Base-by-base conservation (phyloP, 2,113 vertebrate genomes). In the Aphelocoma coerulescens region DNA sequence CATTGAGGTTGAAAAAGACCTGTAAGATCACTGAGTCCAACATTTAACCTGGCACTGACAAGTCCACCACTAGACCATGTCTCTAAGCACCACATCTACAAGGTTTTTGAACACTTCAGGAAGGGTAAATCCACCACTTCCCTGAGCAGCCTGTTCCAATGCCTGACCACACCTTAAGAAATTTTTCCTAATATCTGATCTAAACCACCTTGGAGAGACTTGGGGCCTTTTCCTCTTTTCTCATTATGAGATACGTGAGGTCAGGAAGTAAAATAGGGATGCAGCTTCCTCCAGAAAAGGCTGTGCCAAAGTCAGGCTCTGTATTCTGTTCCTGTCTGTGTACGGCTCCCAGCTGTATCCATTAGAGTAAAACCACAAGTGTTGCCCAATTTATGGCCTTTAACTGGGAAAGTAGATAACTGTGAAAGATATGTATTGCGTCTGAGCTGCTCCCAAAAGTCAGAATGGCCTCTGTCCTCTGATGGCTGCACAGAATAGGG, bases 141-240 rank as follows among this genome's bases (percentile, higher is more conserved):
- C 26, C 28, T 39, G 46, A 33, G 28, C 19, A 59, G 15, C 26
- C 43, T 59, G 15, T 67, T 67, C 7, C 12, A 67, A 13, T 21
- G 28, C 33, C 61, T 67, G 44, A 46, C 9, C 23, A 52, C 8
- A 14, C 7, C 41, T 55, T 20, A 46, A 75, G 6, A 46, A 11
- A 33, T 20, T 16, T 55, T 63, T 43, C 22, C 32, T 77, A 8
- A 43, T 33, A 49, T 4, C 5, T 0, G 0, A 37, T 63, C 22
- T 49, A 43, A 63, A 69, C 3, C 41, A 62, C 17, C 30, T 52
- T 76, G 41, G 26, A 54, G 35, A 1, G 49, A 49, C 21, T 24
- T 63, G 21, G 55, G 57, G 8, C 10, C 8, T 83, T 76, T 77
- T 43, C 12, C 26, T 57, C 32, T 62, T 48, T 26, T 23, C 15